Conservation (phyloP, 2,888 invertebrate genomes). For the Fragum fragum region DNA sequence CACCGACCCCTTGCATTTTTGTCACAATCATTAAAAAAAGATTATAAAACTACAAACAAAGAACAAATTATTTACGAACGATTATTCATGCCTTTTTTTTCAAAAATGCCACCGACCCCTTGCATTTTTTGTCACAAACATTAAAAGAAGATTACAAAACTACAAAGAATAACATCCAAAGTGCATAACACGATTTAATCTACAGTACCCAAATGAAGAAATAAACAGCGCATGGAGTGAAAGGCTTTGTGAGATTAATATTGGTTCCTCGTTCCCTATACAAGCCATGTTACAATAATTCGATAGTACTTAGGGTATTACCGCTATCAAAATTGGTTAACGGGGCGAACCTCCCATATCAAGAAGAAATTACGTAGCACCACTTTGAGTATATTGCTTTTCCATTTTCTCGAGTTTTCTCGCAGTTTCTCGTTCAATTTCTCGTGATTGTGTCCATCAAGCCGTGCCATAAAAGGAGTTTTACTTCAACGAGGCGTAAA, state of each 20-base stretch:
- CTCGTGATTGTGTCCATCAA: constrained; percentile 17
- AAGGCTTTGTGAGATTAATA: neutral
- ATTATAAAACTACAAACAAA: too few relatives aligned
- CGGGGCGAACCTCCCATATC: constrained; percentile 30
- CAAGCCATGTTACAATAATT: constrained; percentile 12
- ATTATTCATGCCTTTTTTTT: too few relatives aligned
- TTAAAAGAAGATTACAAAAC: too few relatives aligned
- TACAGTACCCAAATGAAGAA: too few relatives aligned
- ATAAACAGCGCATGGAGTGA: too few relatives aligned
- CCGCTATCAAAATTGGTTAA: constrained; percentile 23
- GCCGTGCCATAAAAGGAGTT: constrained; percentile 9
- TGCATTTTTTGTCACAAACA: too few relatives aligned
- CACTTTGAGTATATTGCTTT: constrained; percentile 26
- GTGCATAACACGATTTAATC: too few relatives aligned
- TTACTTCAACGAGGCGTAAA: constrained; percentile 19
- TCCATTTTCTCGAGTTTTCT: constrained; percentile 23
- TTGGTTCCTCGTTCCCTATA: constrained; percentile 8
- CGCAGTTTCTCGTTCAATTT: constrained; percentile 15
- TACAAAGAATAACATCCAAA: too few relatives aligned
- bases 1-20: too few relatives aligned
- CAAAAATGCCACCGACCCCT: too few relatives aligned
- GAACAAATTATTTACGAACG: too few relatives aligned
- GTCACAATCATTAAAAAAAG: too few relatives aligned
- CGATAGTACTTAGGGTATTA: constrained; percentile 26
- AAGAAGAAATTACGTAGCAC: constrained; percentile 31